Conservation (phyloP, 2,113 vertebrate species). For the Ophiodon elongatus region DNA sequence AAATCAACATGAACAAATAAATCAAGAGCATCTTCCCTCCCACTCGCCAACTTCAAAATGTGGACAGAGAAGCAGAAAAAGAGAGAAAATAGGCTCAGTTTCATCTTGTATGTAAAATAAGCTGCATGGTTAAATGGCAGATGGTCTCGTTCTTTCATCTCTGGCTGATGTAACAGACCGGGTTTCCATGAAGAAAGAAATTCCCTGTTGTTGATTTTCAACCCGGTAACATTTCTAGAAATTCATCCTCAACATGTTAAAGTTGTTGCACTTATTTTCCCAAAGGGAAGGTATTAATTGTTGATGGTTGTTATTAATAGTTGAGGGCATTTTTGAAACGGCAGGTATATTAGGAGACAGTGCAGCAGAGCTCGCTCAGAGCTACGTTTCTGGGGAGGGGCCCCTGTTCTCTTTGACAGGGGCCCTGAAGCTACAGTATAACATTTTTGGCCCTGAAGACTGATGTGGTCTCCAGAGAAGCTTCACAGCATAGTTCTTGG, state of each 20-base stretch:
- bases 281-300: slow-evolving; percentile 16
- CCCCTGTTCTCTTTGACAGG: background rate
- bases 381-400: slow-evolving; percentile 28
- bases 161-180: slow-evolving; percentile 9
- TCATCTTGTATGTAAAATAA: slow-evolving; percentile 8
- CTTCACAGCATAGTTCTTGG: background rate
- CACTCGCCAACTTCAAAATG: slow-evolving; percentile 13
- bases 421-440: slow-evolving; percentile 2
- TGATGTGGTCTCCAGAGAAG: slow-evolving; percentile 13
- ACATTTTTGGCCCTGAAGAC: slow-evolving; percentile 4
- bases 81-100: background rate
- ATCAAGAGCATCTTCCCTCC: slow-evolving; percentile 8
- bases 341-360: background rate
- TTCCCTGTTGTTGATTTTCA: background rate
- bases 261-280: background rate
- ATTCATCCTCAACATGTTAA: slow-evolving; percentile 6
- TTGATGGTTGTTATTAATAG: background rate
- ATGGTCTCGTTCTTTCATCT: slow-evolving; percentile 3
- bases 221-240: slow-evolving; percentile 13
- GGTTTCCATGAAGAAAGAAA: slow-evolving; percentile 56
- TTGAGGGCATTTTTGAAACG: slow-evolving; percentile 6
- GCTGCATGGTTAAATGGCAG: slow-evolving; percentile 21
- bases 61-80: slow-evolving; percentile 33
- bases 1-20: slow-evolving; percentile 54
- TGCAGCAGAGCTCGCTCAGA: slow-evolving; percentile 17